These are phyloP conservation scores for Parasteatoda tepidariorum DNA, from an alignment of 1,140 invertebrate species.

Conservation along the genomic window DNA sequence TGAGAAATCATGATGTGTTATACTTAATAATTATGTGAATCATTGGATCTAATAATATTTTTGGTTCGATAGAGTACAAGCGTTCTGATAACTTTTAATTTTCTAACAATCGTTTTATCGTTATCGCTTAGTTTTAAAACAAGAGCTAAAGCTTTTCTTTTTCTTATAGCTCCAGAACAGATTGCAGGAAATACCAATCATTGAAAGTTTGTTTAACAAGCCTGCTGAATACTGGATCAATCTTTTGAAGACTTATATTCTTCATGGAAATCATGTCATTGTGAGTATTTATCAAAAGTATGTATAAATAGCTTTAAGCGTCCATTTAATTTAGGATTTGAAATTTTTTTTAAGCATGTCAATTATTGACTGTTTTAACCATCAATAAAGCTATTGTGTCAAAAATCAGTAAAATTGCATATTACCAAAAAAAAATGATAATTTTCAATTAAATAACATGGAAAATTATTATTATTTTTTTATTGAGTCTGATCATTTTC, in stretches of 20 bases:
- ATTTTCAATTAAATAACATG: background rate
- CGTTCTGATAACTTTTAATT: too few relatives aligned
- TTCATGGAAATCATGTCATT: constrained; percentile 70
- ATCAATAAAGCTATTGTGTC: background rate
- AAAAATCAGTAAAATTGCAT: background rate
- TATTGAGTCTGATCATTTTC: too few relatives aligned
- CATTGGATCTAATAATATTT: too few relatives aligned
- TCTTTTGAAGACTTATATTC: constrained; percentile 79
- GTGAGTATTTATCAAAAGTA: constrained; percentile 45
- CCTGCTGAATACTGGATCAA: constrained; percentile 78
- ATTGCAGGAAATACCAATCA: constrained; percentile 77
- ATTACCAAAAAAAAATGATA: background rate
- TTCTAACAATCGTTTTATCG: too few relatives aligned
- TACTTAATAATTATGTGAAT: too few relatives aligned
- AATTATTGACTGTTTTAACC: too few relatives aligned
- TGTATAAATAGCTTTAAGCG: too few relatives aligned
- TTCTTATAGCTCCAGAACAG: constrained; percentile 77
- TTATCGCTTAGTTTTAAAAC: too few relatives aligned
- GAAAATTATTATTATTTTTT: background rate
- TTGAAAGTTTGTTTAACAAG: constrained; percentile 76
- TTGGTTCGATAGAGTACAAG: too few relatives aligned
- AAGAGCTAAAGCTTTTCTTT: too few relatives aligned
- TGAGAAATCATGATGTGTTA: too few relatives aligned
- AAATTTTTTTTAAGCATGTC: too few relatives aligned
- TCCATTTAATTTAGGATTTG: background rate